Percentiles rank a stretch among this genome's conserved stretches.
Conservation (phyloP, 1,140 invertebrate genomes). For the Leptinotarsa texana region DNA sequence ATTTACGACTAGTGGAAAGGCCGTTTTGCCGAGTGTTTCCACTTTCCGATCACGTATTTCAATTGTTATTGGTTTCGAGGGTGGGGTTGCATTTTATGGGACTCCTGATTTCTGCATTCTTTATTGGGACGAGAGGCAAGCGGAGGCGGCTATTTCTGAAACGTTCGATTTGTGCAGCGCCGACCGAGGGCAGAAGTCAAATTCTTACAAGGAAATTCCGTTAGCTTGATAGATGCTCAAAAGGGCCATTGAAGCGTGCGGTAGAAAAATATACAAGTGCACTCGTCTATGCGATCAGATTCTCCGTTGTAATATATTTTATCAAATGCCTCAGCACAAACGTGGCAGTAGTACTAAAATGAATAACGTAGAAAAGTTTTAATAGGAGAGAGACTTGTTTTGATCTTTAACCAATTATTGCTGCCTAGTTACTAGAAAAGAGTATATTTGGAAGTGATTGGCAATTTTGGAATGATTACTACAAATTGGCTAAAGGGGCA, state of each 20-base stretch:
- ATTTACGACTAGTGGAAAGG: constrained; percentile 28
- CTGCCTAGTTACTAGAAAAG: no score
- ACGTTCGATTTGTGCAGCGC: constrained; percentile 5
- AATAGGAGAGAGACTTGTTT: no score
- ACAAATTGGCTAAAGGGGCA: no score
- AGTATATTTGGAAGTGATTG: no score
- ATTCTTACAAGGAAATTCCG: constrained; percentile 27
- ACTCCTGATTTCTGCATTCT: constrained; percentile 8
- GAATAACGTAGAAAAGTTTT: no score
- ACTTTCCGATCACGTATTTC: constrained; percentile 36
- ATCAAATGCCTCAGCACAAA: background rate
- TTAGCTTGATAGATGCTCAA: constrained; percentile 27
- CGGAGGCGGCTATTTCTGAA: constrained; percentile 2
- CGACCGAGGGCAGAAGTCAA: constrained; percentile 25
- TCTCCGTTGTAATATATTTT: background rate
- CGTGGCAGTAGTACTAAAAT: no score
- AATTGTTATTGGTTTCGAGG: constrained; percentile 39
- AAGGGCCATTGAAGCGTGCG: background rate
- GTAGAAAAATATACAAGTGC: constrained; percentile 2
- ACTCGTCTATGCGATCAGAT: background rate
- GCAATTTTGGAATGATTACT: no score
- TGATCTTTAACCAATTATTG: no score
- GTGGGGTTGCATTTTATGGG: constrained; percentile 18
- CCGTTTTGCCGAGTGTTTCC: constrained; percentile 20
- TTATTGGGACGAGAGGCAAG: constrained; percentile 9